phyloP scores from a whole-genome alignment of 2,113 vertebrate species.

The Octodon degus region DNA sequence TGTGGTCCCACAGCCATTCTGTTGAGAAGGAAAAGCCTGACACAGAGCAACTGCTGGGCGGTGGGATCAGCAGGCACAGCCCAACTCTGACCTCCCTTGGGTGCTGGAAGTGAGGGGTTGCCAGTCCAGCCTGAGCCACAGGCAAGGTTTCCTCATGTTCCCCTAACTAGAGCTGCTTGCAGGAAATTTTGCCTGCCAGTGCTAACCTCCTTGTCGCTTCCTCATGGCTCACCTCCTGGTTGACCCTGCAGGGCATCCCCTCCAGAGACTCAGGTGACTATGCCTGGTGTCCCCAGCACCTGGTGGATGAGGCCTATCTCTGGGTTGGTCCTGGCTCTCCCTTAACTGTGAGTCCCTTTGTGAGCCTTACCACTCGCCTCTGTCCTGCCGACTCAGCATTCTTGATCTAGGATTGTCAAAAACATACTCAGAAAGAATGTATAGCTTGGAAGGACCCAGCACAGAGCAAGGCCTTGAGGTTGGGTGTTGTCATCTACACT shows the following conservation, averaged over 20 bases:
- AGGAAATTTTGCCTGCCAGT: not conserved
- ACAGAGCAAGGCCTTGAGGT: not conserved
- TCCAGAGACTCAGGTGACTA: not conserved
- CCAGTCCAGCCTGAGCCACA: not conserved
- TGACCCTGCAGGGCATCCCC: not conserved
- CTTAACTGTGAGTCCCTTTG: not conserved
- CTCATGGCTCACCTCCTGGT: not conserved
- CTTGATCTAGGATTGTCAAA: not conserved
- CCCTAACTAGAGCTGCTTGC: not conserved
- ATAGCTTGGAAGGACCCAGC: not conserved
- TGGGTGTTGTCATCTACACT: accelerated
- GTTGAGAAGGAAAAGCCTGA: not conserved
- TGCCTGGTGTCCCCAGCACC: not conserved
- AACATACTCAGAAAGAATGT: not conserved
- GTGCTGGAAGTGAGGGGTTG: not conserved
- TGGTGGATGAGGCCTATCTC: not conserved
- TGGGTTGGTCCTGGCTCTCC: not conserved
- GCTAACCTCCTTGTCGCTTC: not conserved
- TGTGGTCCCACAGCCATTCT: not conserved
- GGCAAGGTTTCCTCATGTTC: too few relatives aligned
- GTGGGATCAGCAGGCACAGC: not conserved
- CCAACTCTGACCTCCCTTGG: not conserved
- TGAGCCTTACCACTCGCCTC: not conserved
- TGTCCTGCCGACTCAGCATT: not conserved
- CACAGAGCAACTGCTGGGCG: not conserved